A percentile compares a stretch with the other conserved stretches of the same genome.
These are phyloP conservation scores for Apodemia hepburni DNA, from an alignment of 2,888 invertebrate species.

Conservation along the genomic window DNA sequence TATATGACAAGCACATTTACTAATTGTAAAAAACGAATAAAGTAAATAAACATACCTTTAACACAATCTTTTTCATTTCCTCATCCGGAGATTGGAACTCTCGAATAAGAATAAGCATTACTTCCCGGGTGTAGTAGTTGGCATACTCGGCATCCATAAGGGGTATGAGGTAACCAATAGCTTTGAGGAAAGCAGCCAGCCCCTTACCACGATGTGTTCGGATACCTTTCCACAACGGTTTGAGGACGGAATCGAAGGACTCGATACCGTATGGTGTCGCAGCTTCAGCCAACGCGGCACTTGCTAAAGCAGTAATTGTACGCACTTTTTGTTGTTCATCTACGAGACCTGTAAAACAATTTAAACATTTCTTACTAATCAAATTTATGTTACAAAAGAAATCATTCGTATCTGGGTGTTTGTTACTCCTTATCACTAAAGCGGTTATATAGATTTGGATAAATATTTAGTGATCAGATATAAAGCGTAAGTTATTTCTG, in stretches of 20 bases:
- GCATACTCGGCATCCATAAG: conserved; percentile 99
- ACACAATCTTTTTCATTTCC: conserved; percentile 99
- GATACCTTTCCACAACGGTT: conserved; percentile 99
- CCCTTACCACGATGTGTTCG: conserved; percentile 95
- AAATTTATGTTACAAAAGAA: neutral
- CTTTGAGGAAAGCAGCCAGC: conserved; percentile 99
- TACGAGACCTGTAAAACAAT: conserved; percentile 84
- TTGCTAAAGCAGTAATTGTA: conserved; percentile 98
- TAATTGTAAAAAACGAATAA: too few species aligned
- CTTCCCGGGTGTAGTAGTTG: conserved; percentile 99
- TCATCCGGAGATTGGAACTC: conserved; percentile 99
- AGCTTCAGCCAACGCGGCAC: conserved; percentile 99
- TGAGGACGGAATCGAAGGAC: conserved; percentile 99
- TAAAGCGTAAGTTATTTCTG: too few species aligned
- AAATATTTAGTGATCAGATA: neutral
- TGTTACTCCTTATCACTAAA: too few species aligned
- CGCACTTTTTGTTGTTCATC: conserved; percentile 99
- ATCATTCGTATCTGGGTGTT: neutral
- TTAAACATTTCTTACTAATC: neutral
- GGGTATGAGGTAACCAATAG: conserved; percentile 99
- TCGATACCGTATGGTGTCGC: conserved; percentile 99
- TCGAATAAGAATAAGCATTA: conserved; percentile 97
- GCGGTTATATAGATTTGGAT: too few species aligned
- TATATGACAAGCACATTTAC: too few species aligned
- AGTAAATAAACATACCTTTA: conserved; percentile 83